Conservation (phyloP, 2,113 vertebrate genomes). For the Talpa occidentalis region DNA sequence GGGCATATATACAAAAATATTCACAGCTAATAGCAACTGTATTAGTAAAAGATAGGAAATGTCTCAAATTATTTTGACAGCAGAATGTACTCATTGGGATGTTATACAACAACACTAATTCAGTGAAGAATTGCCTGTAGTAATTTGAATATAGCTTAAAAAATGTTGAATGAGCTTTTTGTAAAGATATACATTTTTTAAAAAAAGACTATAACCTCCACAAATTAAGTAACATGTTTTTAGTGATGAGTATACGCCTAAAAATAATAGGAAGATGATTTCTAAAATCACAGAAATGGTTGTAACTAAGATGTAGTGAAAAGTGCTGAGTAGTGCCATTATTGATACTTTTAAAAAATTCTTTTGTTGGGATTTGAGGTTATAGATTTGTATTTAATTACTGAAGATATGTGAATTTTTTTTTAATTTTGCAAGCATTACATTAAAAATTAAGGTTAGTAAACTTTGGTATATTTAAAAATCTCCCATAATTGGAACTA, state of each 20-base stretch:
- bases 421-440: neutral
- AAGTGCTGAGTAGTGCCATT: neutral
- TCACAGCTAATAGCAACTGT: neutral
- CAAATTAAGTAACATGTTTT: neutral
- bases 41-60: neutral
- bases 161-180: neutral
- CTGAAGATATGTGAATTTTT: neutral
- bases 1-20: neutral
- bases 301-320: neutral
- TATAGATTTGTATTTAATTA: neutral
- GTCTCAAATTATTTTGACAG: slow-evolving; percentile 10
- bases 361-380: neutral
- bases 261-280: neutral
- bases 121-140: neutral
- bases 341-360: neutral
- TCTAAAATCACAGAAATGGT: neutral
- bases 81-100: neutral
- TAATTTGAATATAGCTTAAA: neutral
- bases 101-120: neutral
- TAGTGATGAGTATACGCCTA: neutral
- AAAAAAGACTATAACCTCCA: neutral
- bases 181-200: neutral
- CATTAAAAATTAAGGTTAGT: neutral
- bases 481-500: neutral
- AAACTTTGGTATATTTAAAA: neutral